Percentiles rank a stretch among this genome's conserved stretches.
phyloP scores from a whole-genome alignment of 2,888 invertebrate genomes.

The Dolomedes plantarius region DNA sequence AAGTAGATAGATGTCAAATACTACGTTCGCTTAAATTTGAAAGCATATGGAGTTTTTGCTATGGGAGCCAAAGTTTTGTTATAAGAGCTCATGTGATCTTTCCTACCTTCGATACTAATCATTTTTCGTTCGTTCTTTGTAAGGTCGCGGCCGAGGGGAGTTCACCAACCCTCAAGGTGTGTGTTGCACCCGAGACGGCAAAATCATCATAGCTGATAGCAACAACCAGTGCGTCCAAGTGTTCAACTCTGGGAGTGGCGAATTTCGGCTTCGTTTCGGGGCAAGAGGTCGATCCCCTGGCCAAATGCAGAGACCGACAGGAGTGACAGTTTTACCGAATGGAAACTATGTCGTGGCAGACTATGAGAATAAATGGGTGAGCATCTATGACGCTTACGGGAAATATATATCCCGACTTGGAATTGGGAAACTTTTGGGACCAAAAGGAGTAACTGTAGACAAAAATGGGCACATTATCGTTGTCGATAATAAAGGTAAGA shows the following conservation, averaged over 20 bases:
- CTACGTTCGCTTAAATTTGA: no score
- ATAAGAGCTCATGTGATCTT: no score
- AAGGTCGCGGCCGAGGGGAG: conserved; percentile 79
- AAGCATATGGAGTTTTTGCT: no score
- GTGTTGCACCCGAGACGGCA: conserved; percentile 76
- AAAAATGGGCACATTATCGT: conserved; percentile 79
- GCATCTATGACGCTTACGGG: conserved; percentile 78
- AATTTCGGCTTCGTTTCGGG: conserved; percentile 77
- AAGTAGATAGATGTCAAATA: no score
- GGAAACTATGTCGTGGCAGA: conserved; percentile 79
- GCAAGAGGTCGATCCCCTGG: conserved; percentile 79
- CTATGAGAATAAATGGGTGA: conserved; percentile 80
- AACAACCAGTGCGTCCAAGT: conserved; percentile 79
- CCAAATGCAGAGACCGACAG: conserved; percentile 79
- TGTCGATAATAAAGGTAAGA: conserved; percentile 79
- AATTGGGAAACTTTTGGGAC: conserved; percentile 79
- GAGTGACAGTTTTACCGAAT: conserved; percentile 78
- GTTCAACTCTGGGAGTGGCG: conserved; percentile 76
- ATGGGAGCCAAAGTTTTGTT: no score
- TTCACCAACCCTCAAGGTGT: conserved; percentile 80
- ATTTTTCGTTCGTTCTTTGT: no score
- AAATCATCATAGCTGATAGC: conserved; percentile 79
- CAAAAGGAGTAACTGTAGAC: conserved; percentile 79
- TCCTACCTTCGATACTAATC: no score
- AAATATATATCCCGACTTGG: conserved; percentile 79